A percentile compares a stretch with the other conserved stretches of the same genome.
These are phyloP conservation scores for Synergus itoensis DNA, from an alignment of 2,888 invertebrate species.

Conservation along the genomic window DNA sequence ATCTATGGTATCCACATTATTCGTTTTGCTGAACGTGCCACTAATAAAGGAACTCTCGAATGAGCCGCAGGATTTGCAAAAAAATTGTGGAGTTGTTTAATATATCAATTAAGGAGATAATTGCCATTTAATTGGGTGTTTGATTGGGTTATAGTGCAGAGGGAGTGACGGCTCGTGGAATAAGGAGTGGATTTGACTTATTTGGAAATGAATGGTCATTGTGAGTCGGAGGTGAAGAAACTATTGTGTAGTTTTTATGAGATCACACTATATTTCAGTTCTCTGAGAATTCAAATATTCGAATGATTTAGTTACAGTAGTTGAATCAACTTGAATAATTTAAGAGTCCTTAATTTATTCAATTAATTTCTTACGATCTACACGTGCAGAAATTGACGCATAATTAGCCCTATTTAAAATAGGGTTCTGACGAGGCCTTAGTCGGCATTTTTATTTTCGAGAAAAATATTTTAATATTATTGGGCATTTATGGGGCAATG, in stretches of 20 bases:
- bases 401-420: no score
- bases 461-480: no score
- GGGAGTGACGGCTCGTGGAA: constrained; percentile 4
- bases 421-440: no score
- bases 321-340: not conserved
- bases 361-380: no score
- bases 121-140: constrained; percentile 31
- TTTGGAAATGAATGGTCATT: constrained; percentile 17
- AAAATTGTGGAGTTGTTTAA: constrained; percentile 29
- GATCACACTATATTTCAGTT: not conserved
- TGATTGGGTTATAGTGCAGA: constrained; percentile 25
- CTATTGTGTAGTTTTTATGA: not conserved
- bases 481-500: no score
- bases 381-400: no score
- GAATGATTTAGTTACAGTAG: not conserved
- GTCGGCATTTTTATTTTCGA: no score
- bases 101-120: constrained; percentile 25
- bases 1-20: constrained; percentile 19
- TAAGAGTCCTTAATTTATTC: not conserved
- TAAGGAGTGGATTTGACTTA: constrained; percentile 5
- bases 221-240: constrained; percentile 16
- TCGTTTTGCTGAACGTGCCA: not conserved
- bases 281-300: not conserved
- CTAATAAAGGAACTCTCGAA: not conserved
- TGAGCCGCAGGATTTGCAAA: not conserved